phyloP scores from a whole-genome alignment of 2,797 vertebrate genomes.

The Sardinella longiceps region DNA sequence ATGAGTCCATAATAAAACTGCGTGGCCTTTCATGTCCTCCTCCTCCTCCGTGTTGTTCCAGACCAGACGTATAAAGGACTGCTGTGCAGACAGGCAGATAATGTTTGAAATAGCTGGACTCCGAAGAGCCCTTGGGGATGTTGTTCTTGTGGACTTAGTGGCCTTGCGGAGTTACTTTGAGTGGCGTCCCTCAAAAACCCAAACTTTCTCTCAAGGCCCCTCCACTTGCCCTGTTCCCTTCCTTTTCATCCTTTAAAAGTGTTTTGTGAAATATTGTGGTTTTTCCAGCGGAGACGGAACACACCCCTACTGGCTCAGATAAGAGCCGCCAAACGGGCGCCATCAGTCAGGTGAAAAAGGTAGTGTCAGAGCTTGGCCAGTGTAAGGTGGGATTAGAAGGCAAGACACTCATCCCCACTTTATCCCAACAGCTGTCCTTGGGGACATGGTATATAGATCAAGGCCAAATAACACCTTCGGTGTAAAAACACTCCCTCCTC shows the following conservation, averaged over 20 bases:
- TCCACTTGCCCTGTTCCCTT: background rate
- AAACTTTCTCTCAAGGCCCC: background rate
- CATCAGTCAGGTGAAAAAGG: background rate
- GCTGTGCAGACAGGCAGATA: background rate
- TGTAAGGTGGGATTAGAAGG: background rate
- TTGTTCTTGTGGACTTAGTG: background rate
- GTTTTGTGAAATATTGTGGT: background rate
- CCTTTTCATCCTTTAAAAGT: background rate
- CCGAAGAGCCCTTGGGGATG: background rate
- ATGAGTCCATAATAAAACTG: no score
- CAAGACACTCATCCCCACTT: background rate
- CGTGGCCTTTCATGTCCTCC: no score
- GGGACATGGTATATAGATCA: background rate
- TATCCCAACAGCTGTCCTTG: background rate
- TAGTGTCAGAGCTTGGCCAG: background rate
- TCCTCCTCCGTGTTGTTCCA: no score
- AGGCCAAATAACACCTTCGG: background rate
- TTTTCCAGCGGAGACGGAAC: background rate
- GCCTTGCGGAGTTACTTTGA: background rate
- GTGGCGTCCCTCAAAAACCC: background rate
- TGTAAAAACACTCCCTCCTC: background rate
- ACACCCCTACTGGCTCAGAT: background rate
- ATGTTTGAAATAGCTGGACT: background rate
- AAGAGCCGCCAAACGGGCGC: background rate
- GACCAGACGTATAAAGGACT: background rate